These are phyloP conservation scores for Eira barbara DNA, from an alignment of 2,113 vertebrate genomes.

Conservation along the genomic window DNA sequence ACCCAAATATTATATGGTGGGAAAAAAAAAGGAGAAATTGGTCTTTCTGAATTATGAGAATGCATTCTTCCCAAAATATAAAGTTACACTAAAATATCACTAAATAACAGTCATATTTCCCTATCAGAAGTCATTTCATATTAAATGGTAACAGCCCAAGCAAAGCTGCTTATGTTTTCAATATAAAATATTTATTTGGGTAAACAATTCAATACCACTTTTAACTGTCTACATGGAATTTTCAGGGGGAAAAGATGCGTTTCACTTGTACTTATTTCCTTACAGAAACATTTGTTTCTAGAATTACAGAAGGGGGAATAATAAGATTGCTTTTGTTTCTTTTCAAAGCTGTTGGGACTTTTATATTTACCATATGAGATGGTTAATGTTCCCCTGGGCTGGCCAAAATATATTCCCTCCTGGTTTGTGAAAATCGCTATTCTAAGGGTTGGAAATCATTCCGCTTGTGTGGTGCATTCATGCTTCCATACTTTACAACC, in stretches of 20 bases:
- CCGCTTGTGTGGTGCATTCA: not conserved
- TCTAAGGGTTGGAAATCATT: not conserved
- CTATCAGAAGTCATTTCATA: not conserved
- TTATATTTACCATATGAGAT: constrained; percentile 5
- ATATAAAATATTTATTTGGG: constrained; percentile 37
- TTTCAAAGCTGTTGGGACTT: constrained; percentile 35
- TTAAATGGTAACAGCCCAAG: constrained; percentile 1
- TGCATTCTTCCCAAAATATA: not conserved
- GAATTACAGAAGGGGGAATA: constrained; percentile 15
- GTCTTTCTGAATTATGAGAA: not conserved
- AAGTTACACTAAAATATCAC: constrained; percentile 19
- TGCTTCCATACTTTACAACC: not conserved
- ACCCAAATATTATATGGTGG: not conserved
- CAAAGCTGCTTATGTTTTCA: constrained; percentile 36
- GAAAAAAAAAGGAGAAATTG: not conserved
- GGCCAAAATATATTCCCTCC: not conserved
- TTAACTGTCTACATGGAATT: constrained; percentile 50
- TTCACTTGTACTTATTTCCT: not conserved
- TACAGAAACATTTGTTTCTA: constrained; percentile 47
- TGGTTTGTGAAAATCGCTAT: constrained; percentile 24
- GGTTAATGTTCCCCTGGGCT: constrained; percentile 18
- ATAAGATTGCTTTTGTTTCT: constrained; percentile 50
- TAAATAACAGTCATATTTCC: not conserved
- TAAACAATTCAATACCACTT: not conserved
- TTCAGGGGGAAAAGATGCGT: not conserved